Percentiles rank a stretch among this genome's conserved stretches.
phyloP scores from a whole-genome alignment of 2,113 vertebrate genomes.

The Oryctolagus cuniculus region DNA sequence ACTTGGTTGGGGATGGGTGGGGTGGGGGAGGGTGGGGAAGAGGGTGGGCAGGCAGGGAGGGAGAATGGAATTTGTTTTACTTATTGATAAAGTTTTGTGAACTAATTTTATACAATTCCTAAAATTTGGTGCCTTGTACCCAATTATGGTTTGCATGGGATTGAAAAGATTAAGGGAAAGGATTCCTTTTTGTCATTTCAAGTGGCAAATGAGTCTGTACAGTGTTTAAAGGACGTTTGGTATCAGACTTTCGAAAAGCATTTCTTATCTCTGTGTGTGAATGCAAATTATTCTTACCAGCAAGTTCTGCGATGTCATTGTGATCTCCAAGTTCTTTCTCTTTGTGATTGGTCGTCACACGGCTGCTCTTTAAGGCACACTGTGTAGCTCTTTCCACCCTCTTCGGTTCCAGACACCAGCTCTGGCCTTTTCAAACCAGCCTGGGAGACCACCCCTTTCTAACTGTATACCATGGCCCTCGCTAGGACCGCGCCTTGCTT shows the following conservation, averaged over 20 bases:
- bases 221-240: slow-evolving; percentile 75
- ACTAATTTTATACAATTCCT: slow-evolving; percentile 82
- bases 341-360: slow-evolving; percentile 69
- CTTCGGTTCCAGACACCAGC: slow-evolving; percentile 41
- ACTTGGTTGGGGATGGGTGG: background rate
- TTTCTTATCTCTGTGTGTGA: slow-evolving; percentile 64
- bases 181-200: slow-evolving; percentile 57
- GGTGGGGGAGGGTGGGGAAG: background rate
- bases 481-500: slow-evolving; percentile 14
- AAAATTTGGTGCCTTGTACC: slow-evolving; percentile 87
- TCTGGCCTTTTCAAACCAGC: slow-evolving; percentile 63
- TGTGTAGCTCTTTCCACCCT: slow-evolving; percentile 26
- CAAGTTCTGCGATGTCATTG: slow-evolving; percentile 74
- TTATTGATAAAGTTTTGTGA: slow-evolving; percentile 80
- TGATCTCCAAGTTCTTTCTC: slow-evolving; percentile 63
- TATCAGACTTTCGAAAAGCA: slow-evolving; percentile 61
- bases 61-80: slow-evolving; percentile 72
- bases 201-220: slow-evolving; percentile 70
- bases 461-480: background rate
- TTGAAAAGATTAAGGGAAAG: slow-evolving; percentile 72
- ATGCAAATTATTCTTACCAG: slow-evolving; percentile 79
- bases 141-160: slow-evolving; percentile 80
- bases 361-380: slow-evolving; percentile 56
- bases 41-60: slow-evolving; percentile 13
- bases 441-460: slow-evolving; percentile 17